Conservation (phyloP, 2,113 vertebrate genomes). For the Hepsetus odoe region DNA sequence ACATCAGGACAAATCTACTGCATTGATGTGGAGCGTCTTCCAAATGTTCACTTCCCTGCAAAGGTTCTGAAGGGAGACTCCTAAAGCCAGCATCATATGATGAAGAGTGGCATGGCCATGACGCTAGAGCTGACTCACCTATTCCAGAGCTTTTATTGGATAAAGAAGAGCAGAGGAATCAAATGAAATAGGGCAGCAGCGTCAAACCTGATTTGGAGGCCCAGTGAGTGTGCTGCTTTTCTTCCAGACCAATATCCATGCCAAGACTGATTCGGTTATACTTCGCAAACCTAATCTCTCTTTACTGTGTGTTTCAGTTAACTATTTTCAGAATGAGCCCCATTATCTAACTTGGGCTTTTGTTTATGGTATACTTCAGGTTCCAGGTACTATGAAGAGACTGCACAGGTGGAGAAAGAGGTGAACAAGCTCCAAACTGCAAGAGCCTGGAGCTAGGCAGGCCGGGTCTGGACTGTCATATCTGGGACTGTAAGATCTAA, state of each 20-base stretch:
- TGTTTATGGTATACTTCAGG: slow-evolving; percentile 28
- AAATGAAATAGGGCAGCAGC: slow-evolving; percentile 39
- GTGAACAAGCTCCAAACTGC: neutral
- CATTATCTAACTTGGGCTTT: slow-evolving; percentile 35
- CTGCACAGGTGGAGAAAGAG: neutral
- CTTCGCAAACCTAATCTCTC: slow-evolving; percentile 33
- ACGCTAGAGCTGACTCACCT: slow-evolving; percentile 10
- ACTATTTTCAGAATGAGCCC: slow-evolving; percentile 13
- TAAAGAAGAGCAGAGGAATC: slow-evolving; percentile 33
- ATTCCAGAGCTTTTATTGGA: slow-evolving; percentile 33
- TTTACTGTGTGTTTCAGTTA: slow-evolving; percentile 22
- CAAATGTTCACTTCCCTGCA: neutral
- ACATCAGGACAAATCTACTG: slow-evolving; percentile 8
- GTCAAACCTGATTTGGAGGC: slow-evolving; percentile 32
- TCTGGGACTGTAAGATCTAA: slow-evolving; percentile 32
- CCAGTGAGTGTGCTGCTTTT: slow-evolving; percentile 6
- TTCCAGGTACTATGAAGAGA: slow-evolving; percentile 12
- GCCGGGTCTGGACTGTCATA: neutral
- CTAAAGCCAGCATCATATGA: slow-evolving; percentile 1
- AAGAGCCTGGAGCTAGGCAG: slow-evolving; percentile 5
- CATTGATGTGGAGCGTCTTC: neutral
- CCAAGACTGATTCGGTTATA: slow-evolving; percentile 38
- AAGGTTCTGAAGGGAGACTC: neutral
- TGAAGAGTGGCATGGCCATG: slow-evolving; percentile 18
- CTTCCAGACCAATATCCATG: slow-evolving; percentile 26